Percentiles rank a stretch among this genome's conserved stretches.
Conservation (phyloP, 2,888 invertebrate species). For the Asteroscopus sphinx region DNA sequence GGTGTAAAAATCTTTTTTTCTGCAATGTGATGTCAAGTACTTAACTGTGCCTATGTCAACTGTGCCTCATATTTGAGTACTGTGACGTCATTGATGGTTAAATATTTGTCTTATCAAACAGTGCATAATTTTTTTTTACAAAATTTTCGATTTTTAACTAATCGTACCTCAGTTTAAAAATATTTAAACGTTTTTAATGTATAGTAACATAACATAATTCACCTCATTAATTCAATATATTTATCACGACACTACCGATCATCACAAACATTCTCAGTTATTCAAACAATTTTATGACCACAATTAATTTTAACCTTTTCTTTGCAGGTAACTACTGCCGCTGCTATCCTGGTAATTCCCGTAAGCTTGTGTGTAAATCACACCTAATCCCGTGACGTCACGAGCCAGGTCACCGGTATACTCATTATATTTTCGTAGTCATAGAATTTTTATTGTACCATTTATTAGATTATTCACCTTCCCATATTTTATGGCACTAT, state of each 20-base stretch:
- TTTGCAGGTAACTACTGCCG: constrained; percentile 61
- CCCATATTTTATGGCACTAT: constrained; percentile 49
- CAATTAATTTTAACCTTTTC: constrained; percentile 41
- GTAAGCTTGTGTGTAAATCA: constrained; percentile 71
- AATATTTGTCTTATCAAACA: constrained; percentile 38
- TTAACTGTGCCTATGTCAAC: constrained; percentile 16
- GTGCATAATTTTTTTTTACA: constrained; percentile 31
- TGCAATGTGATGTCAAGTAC: constrained; percentile 27
- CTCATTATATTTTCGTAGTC: constrained; percentile 55
- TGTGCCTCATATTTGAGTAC: constrained; percentile 36
- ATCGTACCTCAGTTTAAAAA: too few relatives aligned
- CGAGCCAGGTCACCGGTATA: constrained; percentile 58
- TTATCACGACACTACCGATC: constrained; percentile 7
- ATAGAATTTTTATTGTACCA: constrained; percentile 48
- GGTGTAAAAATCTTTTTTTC: constrained; percentile 21
- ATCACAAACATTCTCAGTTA: constrained; percentile 6
- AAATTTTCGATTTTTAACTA: constrained; percentile 8
- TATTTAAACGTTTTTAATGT: too few relatives aligned
- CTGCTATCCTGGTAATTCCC: constrained; percentile 43
- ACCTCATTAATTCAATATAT: constrained; percentile 4
- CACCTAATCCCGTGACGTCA: constrained; percentile 65
- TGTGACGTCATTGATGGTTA: constrained; percentile 22
- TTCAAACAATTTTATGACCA: constrained; percentile 36
- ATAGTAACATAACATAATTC: constrained; percentile 5
- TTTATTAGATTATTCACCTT: constrained; percentile 61